These are phyloP conservation scores for Uria lomvia DNA, from an alignment of 2,113 vertebrate species.

Conservation along the genomic window DNA sequence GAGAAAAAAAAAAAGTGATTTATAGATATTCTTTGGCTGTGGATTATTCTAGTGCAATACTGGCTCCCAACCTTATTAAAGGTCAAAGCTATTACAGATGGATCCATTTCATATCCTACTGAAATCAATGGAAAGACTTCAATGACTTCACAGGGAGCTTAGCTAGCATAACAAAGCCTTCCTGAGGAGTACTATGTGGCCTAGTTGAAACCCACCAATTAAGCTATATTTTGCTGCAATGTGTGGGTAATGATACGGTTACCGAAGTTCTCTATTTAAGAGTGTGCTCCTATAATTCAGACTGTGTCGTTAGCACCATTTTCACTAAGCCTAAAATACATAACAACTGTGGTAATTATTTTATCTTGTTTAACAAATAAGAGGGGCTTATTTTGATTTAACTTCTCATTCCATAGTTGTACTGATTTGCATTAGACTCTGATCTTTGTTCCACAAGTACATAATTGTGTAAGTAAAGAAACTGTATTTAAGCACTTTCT, in stretches of 20 bases:
- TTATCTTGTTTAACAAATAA: neutral
- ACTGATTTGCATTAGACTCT: neutral
- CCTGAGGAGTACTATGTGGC: neutral
- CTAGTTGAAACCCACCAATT: neutral
- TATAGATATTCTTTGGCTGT: neutral
- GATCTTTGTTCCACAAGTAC: neutral
- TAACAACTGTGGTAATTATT: neutral
- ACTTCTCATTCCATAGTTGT: neutral
- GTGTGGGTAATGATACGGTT: neutral
- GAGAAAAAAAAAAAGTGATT: neutral
- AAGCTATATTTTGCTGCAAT: neutral
- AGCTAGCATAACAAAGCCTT: neutral
- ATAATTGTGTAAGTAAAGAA: neutral
- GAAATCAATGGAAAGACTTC: neutral
- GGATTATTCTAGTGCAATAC: neutral
- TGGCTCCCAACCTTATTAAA: neutral
- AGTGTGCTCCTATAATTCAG: neutral
- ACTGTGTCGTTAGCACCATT: neutral
- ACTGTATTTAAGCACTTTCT: neutral
- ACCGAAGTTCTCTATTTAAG: neutral
- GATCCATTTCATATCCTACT: neutral
- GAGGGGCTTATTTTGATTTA: neutral
- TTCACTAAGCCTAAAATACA: neutral
- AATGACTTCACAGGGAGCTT: neutral
- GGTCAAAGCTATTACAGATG: neutral